These are phyloP conservation scores for Spheniscus humboldti DNA, from an alignment of 2,797 vertebrate species.

Conservation along the genomic window DNA sequence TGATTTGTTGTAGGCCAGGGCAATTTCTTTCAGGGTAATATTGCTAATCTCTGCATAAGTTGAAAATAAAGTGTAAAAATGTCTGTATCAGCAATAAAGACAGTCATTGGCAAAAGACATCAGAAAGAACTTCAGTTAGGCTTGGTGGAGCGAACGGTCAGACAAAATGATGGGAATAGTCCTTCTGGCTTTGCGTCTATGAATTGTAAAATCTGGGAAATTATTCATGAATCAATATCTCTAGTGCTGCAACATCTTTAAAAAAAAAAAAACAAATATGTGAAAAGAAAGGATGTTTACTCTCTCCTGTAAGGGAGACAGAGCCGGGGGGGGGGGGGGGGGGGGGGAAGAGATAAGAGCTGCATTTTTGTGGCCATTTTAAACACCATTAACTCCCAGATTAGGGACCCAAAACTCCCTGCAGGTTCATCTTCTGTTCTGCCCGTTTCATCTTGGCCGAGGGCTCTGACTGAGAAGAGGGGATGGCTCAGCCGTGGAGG, in stretches of 20 bases:
- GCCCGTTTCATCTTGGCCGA: rapidly evolving
- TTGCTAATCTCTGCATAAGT: constrained; percentile 30
- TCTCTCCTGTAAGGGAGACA: not conserved
- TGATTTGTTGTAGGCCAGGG: not conserved
- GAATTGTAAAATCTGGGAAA: not conserved
- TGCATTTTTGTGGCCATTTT: not conserved
- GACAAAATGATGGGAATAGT: not conserved
- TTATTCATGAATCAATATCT: not conserved
- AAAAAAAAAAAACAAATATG: not conserved
- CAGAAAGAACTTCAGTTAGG: not conserved
- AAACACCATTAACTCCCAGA: not conserved
- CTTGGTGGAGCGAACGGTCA: not conserved
- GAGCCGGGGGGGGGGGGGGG: too few relatives aligned
- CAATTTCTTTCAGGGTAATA: not conserved
- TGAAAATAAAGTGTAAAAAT: constrained; percentile 3
- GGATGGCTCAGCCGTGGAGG: not conserved
- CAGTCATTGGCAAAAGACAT: not conserved
- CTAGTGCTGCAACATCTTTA: not conserved
- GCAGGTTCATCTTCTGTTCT: not conserved
- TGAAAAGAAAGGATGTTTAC: not conserved
- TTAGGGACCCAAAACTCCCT: not conserved
- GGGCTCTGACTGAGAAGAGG: not conserved
- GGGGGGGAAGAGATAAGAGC: not conserved
- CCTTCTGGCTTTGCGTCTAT: not conserved
- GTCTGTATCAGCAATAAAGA: not conserved